Percentiles rank a stretch among this genome's conserved stretches.
These are phyloP conservation scores for Heliothis subflexa DNA, from an alignment of 1,140 invertebrate species.

Conservation along the genomic window DNA sequence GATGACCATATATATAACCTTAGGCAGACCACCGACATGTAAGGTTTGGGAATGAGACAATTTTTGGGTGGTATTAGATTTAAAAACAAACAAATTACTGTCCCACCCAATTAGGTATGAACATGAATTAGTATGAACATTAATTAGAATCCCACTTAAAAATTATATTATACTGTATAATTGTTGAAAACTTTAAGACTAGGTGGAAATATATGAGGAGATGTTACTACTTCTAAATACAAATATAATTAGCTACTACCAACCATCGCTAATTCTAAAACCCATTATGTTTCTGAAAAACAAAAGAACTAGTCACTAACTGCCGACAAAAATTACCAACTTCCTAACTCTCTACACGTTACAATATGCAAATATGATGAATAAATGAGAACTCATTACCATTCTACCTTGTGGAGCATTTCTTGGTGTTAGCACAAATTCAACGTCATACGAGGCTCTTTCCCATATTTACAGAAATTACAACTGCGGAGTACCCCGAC, in stretches of 20 bases:
- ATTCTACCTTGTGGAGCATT: slow-evolving; percentile 1
- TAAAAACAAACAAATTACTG: slow-evolving; percentile 9
- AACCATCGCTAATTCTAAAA: background rate
- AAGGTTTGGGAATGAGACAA: background rate
- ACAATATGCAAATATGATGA: slow-evolving; percentile 25
- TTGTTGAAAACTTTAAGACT: no score
- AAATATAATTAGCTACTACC: background rate
- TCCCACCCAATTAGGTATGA: background rate
- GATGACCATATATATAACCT: slow-evolving; percentile 58
- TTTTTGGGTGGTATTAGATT: slow-evolving; percentile 34
- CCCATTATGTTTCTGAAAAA: slow-evolving; percentile 16
- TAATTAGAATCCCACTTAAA: no score
- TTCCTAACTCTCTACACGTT: slow-evolving; percentile 16
- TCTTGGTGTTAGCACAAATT: background rate
- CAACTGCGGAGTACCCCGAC: slow-evolving; percentile 35
- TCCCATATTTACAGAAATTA: slow-evolving; percentile 52
- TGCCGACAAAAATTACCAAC: background rate
- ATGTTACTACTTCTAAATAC: no score
- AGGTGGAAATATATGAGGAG: no score
- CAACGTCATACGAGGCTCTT: background rate
- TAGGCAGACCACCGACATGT: slow-evolving; percentile 39
- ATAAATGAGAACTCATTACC: slow-evolving; percentile 30
- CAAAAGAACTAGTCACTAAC: slow-evolving; percentile 2
- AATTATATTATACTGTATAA: no score
- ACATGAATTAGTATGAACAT: no score